phyloP scores from a whole-genome alignment of 2,888 invertebrate genomes.

The Strigamia maritima region DNA sequence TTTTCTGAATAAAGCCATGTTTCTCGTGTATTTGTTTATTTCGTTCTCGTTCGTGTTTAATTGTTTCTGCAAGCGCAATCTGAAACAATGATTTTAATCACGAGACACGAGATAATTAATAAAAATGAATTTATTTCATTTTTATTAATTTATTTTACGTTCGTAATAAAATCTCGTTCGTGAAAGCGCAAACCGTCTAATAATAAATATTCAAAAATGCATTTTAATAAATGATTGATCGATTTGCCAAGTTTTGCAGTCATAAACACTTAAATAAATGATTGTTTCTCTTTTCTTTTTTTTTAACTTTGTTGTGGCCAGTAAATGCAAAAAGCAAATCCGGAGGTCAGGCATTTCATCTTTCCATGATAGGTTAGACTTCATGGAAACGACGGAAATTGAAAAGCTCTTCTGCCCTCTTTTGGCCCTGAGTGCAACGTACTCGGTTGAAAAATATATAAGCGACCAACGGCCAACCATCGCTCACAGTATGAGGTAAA shows the following conservation, averaged over 20 bases:
- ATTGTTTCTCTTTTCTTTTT: not conserved
- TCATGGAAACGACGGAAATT: slow-evolving; percentile 27
- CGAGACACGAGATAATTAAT: too few relatives aligned
- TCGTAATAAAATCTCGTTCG: too few relatives aligned
- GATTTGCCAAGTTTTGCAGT: not conserved
- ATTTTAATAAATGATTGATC: too few relatives aligned
- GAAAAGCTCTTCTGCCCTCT: slow-evolving; percentile 19
- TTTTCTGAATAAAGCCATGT: too few relatives aligned
- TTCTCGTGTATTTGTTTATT: too few relatives aligned
- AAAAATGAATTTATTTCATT: too few relatives aligned
- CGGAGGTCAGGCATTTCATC: not conserved
- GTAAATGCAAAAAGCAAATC: not conserved
- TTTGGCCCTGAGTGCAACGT: slow-evolving; percentile 8
- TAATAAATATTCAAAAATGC: too few relatives aligned
- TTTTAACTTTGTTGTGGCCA: not conserved
- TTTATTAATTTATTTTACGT: too few relatives aligned
- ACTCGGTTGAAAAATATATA: slow-evolving; percentile 20
- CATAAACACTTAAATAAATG: not conserved
- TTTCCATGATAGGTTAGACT: not conserved
- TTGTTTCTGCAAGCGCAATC: too few relatives aligned
- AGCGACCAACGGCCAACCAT: slow-evolving; percentile 18
- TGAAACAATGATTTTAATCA: too few relatives aligned
- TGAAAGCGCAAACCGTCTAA: too few relatives aligned
- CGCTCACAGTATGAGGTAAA: slow-evolving; percentile 29
- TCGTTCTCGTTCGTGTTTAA: too few relatives aligned